These are phyloP conservation scores for Sebastes fasciatus DNA, from an alignment of 2,113 vertebrate species.

Conservation along the genomic window DNA sequence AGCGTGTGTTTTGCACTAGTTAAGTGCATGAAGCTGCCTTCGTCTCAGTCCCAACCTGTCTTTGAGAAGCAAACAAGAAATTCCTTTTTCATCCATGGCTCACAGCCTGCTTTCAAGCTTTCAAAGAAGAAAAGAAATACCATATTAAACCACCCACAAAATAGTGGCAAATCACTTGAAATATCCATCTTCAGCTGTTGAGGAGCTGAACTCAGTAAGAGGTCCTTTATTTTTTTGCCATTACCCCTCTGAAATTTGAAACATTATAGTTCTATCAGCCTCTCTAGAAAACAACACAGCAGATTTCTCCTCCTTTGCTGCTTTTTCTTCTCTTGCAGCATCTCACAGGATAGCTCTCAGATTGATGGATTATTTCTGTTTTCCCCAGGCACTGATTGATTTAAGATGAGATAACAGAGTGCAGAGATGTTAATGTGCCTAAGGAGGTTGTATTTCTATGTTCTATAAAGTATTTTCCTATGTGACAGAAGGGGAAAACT, in stretches of 20 bases:
- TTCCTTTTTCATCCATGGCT: slow-evolving; percentile 41
- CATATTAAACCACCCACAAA: slow-evolving; percentile 37
- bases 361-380: slow-evolving; percentile 36
- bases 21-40: slow-evolving; percentile 7
- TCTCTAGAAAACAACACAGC: slow-evolving; percentile 55
- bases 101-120: slow-evolving; percentile 41
- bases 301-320: background rate
- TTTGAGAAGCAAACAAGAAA: slow-evolving; percentile 40
- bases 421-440: slow-evolving; percentile 18
- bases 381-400: slow-evolving; percentile 14
- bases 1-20: slow-evolving; percentile 5
- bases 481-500: background rate
- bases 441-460: slow-evolving; percentile 4
- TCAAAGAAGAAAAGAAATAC: slow-evolving; percentile 42
- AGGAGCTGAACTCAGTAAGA: slow-evolving; percentile 45
- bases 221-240: slow-evolving; percentile 54
- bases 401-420: slow-evolving; percentile 11
- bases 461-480: background rate
- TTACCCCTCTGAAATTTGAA: slow-evolving; percentile 60
- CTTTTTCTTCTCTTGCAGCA: slow-evolving; percentile 6
- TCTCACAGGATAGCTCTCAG: background rate
- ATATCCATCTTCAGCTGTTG: slow-evolving; percentile 40
- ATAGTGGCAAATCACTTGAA: slow-evolving; percentile 45
- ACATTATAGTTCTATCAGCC: slow-evolving; percentile 54
- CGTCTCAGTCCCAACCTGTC: slow-evolving; percentile 34